Percentiles rank a stretch among this genome's conserved stretches.
These are phyloP conservation scores for Hyposoter didymator DNA, from an alignment of 2,888 invertebrate species.

Conservation along the genomic window DNA sequence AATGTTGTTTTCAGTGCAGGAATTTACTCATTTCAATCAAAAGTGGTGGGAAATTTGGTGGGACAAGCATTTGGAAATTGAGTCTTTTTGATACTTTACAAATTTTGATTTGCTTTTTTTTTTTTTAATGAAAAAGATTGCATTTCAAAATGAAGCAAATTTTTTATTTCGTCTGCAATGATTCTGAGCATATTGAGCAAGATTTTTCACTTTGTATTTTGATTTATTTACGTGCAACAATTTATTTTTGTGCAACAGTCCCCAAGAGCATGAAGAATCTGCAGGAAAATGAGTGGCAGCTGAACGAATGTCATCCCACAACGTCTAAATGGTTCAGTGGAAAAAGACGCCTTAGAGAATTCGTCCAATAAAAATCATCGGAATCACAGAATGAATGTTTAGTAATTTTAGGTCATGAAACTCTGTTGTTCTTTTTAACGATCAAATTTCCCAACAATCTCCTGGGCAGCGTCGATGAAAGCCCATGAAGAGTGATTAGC, in stretches of 20 bases:
- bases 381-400: conserved; percentile 7
- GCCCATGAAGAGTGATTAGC: conserved; percentile 78
- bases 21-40: background rate
- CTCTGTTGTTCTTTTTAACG: conserved; percentile 37
- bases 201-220: background rate
- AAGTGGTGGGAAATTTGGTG: no score
- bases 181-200: background rate
- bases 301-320: background rate
- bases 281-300: no score
- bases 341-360: background rate
- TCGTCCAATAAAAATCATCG: conserved; percentile 1
- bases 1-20: no score
- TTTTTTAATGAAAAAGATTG: no score
- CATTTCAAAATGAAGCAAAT: background rate
- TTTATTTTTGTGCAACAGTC: no score
- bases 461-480: conserved; percentile 58
- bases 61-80: no score
- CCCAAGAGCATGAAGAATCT: no score
- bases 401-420: conserved; percentile 44
- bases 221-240: no score
- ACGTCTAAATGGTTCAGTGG: background rate
- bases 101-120: no score
- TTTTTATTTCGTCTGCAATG: background rate
- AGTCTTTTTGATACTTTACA: no score
- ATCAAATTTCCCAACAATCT: conserved; percentile 62